Percentiles rank a stretch among this genome's conserved stretches.
phyloP scores from a whole-genome alignment of 2,797 vertebrate genomes.

The Amblyopsis hoosieri region DNA sequence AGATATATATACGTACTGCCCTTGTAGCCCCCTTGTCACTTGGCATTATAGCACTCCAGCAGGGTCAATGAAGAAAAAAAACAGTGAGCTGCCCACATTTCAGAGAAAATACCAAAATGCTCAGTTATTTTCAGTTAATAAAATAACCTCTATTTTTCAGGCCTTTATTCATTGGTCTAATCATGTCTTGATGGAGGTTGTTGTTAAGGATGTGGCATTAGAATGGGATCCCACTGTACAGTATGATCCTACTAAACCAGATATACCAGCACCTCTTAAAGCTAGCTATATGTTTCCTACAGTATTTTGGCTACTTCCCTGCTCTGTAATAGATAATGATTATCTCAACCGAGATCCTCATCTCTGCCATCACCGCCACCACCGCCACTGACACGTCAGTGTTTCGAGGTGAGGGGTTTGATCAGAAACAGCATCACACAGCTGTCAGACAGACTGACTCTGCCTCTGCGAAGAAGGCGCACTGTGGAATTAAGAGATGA shows the following conservation, averaged over 20 bases:
- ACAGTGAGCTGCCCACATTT: too few relatives aligned
- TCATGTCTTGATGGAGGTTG: constrained; percentile 35
- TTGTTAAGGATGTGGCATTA: constrained; percentile 22
- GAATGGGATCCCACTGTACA: constrained; percentile 59
- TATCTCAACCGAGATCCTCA: constrained; percentile 62
- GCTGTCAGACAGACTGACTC: constrained; percentile 33
- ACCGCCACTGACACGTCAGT: constrained; percentile 40
- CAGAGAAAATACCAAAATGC: too few relatives aligned
- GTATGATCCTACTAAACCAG: constrained; percentile 67
- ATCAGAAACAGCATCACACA: constrained; percentile 56
- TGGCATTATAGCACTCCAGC: too few relatives aligned
- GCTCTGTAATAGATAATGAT: constrained; percentile 64
- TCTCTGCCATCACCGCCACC: constrained; percentile 53
- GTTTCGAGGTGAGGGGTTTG: constrained; percentile 60
- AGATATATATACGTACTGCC: too few relatives aligned
- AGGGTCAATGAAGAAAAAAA: too few relatives aligned
- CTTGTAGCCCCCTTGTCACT: too few relatives aligned
- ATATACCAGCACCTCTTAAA: constrained; percentile 55
- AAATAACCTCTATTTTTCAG: too few relatives aligned
- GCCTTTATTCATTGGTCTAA: too few relatives aligned
- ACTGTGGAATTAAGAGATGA: constrained; percentile 48
- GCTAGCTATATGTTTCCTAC: constrained; percentile 53
- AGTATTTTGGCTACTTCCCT: constrained; percentile 50
- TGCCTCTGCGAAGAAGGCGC: constrained; percentile 31
- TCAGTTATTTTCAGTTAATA: too few relatives aligned